Evolutionary conservation across 2,888 invertebrate genomes (phyloP), one percentile per base, ranked within the genome.

Genomic region (Hydrotaea diabolus): DNA sequence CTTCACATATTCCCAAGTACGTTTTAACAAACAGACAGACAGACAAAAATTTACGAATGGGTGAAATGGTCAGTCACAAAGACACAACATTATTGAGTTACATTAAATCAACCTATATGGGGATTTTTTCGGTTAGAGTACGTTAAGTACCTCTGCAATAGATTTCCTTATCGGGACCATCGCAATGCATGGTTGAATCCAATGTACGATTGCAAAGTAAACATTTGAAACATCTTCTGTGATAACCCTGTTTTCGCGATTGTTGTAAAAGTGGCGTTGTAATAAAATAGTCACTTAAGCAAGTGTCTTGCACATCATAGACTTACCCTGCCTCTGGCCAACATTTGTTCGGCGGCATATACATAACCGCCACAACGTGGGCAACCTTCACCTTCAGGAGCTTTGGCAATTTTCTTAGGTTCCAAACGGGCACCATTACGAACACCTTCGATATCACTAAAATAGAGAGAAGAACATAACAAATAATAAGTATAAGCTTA

Each of bases 271-370:
- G 59, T 73, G n/a, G n/a, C n/a, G 3, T 49, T 21, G 13, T 17
- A 15, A 15, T 43, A 39, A 71, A 21, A 21, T n/a, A n/a, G n/a
- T n/a, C n/a, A 15, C 23, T 74, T 17, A n/a, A 36, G 15, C 23
- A 19, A 69, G 15, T n/a, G n/a, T n/a, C n/a, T n/a, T n/a, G n/a
- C n/a, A n/a, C n/a, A n/a, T n/a, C n/a, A n/a, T 80, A 81, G 79
- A 94, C 95, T 95, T 94, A 97, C 97, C 94, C 95, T 94, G 94
- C 97, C 97, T 92, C 97, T 95, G 88, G 97, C 97, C 90, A 97
- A 94, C 97, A 97, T 97, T 93, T 97, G 97, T 93, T 98, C 97
- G 83, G 97, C 97, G 86, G 97, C 97, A 93, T 97, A 98, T 77
- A 97, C 97, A 91, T 93, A 97, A 86, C 97, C 97, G 86, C 97